Evolutionary conservation across 2,888 invertebrate species (phyloP).

Genomic region (Oligia fasciuncula): DNA sequence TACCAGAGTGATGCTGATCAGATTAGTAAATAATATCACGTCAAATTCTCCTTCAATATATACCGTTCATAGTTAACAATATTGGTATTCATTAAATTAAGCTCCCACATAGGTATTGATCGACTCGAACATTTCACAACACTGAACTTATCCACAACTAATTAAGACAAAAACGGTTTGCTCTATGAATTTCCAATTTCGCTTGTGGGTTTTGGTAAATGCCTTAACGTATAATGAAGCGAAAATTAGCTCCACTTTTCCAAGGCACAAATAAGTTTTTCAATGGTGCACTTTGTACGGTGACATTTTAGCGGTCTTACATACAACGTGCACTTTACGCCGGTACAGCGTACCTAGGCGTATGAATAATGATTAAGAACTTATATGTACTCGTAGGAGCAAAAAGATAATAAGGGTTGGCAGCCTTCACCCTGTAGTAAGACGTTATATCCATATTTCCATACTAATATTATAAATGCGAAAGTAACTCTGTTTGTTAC

Average conservation of each 20-base stretch:
- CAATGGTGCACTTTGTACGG: conserved; percentile 2
- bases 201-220: conserved; percentile 54
- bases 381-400: too few species aligned
- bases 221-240: conserved; percentile 47
- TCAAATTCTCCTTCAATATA: conserved; percentile 2
- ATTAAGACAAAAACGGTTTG: conserved; percentile 64
- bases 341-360: neutral
- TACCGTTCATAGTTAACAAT: conserved; percentile 26
- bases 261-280: conserved; percentile 34
- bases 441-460: neutral
- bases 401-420: neutral
- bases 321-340: neutral
- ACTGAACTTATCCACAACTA: conserved; percentile 61
- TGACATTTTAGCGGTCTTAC: neutral
- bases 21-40: neutral
- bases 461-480: neutral
- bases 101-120: conserved; percentile 58
- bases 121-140: conserved; percentile 53
- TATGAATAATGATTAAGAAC: neutral
- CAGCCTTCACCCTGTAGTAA: too few species aligned
- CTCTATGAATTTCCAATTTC: conserved; percentile 63
- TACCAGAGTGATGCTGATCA: neutral
- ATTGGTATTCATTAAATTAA: conserved; percentile 47
- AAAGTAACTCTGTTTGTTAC: neutral
- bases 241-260: conserved; percentile 34